Percentiles rank a stretch among this genome's conserved stretches.
Conservation (phyloP, 2,113 vertebrate genomes). For the Gulo gulo region DNA sequence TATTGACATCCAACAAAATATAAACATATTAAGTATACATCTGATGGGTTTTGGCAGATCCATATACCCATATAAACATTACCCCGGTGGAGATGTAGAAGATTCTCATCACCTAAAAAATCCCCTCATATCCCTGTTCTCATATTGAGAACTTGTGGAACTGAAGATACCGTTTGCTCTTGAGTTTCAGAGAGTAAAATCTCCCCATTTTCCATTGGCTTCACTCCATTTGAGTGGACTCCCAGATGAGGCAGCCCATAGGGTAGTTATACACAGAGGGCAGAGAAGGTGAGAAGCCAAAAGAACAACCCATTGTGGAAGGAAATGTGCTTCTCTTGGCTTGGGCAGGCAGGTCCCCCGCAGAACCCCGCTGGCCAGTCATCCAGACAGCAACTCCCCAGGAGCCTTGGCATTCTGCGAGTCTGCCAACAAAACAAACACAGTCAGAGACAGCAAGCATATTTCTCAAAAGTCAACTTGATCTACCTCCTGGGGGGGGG, state of each 20-base stretch:
- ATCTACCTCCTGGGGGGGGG: conserved; percentile 50
- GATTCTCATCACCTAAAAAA: neutral
- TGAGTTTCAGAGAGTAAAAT: neutral
- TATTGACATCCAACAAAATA: neutral
- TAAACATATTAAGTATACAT: neutral
- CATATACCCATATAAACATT: neutral
- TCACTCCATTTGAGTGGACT: neutral
- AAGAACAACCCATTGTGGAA: neutral
- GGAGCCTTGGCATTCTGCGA: conserved; percentile 13
- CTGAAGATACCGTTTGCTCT: neutral
- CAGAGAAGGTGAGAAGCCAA: neutral
- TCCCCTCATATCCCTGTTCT: neutral
- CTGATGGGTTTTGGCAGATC: neutral
- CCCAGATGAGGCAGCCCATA: neutral
- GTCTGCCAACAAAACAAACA: conserved; percentile 39
- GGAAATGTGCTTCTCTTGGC: neutral
- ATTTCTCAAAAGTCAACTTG: conserved; percentile 69
- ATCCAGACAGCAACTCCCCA: conserved; percentile 42
- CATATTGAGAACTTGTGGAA: neutral
- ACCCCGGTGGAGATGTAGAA: neutral
- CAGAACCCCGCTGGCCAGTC: neutral
- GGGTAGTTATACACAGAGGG: neutral
- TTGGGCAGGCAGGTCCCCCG: neutral
- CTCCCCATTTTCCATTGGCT: neutral
- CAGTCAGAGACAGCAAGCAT: conserved; percentile 46